phyloP scores from a whole-genome alignment of 1,140 invertebrate genomes.

The Brachionus rotundiformis region DNA sequence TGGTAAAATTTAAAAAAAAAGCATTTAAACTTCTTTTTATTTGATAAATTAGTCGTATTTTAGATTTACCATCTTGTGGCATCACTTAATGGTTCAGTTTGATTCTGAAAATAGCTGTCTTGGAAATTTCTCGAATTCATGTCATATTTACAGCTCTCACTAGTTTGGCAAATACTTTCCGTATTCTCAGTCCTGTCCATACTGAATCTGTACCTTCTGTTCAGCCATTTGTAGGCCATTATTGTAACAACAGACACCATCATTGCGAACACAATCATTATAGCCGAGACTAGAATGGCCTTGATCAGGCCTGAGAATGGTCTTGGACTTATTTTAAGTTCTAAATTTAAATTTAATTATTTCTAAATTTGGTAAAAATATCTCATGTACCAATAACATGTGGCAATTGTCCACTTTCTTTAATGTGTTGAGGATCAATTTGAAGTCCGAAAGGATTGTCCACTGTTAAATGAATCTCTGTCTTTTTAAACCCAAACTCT shows the following conservation, averaged over 20 bases:
- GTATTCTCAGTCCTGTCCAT: background rate
- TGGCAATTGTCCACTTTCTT: background rate
- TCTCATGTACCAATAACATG: background rate
- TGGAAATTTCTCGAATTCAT: slow-evolving; percentile 41
- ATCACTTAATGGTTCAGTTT: slow-evolving; percentile 1
- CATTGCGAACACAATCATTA: slow-evolving; percentile 30
- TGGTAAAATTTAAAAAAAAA: background rate
- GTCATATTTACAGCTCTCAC: slow-evolving; percentile 51
- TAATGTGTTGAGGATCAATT: background rate
- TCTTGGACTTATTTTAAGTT: background rate
- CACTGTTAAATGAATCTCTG: background rate
- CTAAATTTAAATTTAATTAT: background rate
- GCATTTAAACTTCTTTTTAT: background rate
- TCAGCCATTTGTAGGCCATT: background rate
- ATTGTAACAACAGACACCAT: slow-evolving; percentile 39
- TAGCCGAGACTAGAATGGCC: background rate
- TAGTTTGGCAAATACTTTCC: slow-evolving; percentile 31
- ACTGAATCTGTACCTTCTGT: background rate
- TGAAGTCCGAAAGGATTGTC: slow-evolving; percentile 25
- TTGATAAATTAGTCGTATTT: background rate
- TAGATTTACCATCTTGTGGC: slow-evolving; percentile 8
- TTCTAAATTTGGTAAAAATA: background rate
- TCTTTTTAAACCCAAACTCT: background rate
- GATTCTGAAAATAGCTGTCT: slow-evolving; percentile 40
- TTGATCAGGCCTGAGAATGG: slow-evolving; percentile 19